A percentile compares a stretch with the other conserved stretches of the same genome.
Conservation (phyloP, 2,888 invertebrate species). For the Phengaris alcon region DNA sequence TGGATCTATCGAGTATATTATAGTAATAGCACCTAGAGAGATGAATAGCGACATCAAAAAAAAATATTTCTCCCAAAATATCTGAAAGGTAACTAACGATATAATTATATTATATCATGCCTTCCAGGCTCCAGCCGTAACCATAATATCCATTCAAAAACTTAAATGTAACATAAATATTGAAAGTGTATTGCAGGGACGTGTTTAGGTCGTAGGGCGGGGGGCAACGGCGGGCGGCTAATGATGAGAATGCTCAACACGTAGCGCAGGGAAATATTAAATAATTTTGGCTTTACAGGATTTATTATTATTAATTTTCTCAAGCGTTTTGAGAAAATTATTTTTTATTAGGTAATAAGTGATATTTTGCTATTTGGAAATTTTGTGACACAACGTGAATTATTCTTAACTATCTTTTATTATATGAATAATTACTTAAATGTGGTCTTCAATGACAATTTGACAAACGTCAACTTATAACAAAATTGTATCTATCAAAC, state of each 20-base stretch:
- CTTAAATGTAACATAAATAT: background rate
- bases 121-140: background rate
- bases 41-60: too few relatives aligned
- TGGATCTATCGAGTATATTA: too few relatives aligned
- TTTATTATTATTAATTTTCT: conserved; percentile 2
- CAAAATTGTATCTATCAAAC: too few relatives aligned
- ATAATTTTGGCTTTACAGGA: conserved; percentile 7
- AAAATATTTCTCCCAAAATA: too few relatives aligned
- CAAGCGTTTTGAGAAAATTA: background rate
- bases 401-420: too few relatives aligned
- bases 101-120: background rate
- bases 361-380: background rate
- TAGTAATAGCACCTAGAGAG: too few relatives aligned
- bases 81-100: background rate
- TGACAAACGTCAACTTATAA: too few relatives aligned
- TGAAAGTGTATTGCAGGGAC: background rate
- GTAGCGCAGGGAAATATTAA: conserved; percentile 16
- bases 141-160: background rate
- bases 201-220: conserved; percentile 14
- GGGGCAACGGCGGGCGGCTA: background rate
- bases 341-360: background rate
- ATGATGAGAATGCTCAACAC: conserved; percentile 22
- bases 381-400: too few relatives aligned
- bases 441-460: too few relatives aligned
- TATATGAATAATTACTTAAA: too few relatives aligned